phyloP scores from a whole-genome alignment of 2,888 invertebrate genomes.

The Amitus sp. region DNA sequence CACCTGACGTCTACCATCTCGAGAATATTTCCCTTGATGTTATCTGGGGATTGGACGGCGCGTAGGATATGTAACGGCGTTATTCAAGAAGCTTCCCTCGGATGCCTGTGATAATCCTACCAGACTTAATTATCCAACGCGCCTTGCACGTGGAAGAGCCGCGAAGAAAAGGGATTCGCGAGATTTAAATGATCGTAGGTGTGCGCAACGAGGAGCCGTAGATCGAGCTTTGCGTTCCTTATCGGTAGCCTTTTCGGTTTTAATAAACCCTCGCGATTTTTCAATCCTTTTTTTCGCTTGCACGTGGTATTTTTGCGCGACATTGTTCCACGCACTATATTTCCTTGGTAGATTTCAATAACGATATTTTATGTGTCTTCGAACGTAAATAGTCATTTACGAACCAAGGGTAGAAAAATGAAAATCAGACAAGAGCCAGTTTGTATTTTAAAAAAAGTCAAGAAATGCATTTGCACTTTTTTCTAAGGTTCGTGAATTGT shows the following conservation, averaged over 20 bases:
- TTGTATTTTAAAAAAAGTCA: too few species aligned
- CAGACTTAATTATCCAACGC: slow-evolving; percentile 45
- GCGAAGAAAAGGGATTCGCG: slow-evolving; percentile 38
- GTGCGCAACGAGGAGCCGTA: slow-evolving; percentile 25
- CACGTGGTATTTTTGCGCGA: neutral
- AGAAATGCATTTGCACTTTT: too few species aligned
- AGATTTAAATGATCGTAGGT: slow-evolving; percentile 36
- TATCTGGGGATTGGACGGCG: slow-evolving; percentile 20
- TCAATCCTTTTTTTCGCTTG: neutral
- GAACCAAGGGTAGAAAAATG: too few species aligned
- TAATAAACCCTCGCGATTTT: slow-evolving; percentile 7
- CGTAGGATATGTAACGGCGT: slow-evolving; percentile 27
- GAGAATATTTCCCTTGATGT: slow-evolving; percentile 29
- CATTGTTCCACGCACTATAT: too few species aligned
- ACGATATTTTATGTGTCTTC: too few species aligned
- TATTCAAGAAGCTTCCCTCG: slow-evolving; percentile 27
- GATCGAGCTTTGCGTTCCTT: slow-evolving; percentile 35
- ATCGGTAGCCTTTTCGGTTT: slow-evolving; percentile 17
- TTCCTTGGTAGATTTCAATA: too few species aligned
- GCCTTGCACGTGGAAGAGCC: slow-evolving; percentile 27
- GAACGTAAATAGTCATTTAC: too few species aligned
- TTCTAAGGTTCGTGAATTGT: too few species aligned
- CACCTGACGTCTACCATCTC: slow-evolving; percentile 19
- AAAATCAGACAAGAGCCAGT: too few species aligned
- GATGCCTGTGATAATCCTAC: slow-evolving; percentile 41